phyloP scores from a whole-genome alignment of 2,113 vertebrate genomes.

The Melanocharis versteri region DNA sequence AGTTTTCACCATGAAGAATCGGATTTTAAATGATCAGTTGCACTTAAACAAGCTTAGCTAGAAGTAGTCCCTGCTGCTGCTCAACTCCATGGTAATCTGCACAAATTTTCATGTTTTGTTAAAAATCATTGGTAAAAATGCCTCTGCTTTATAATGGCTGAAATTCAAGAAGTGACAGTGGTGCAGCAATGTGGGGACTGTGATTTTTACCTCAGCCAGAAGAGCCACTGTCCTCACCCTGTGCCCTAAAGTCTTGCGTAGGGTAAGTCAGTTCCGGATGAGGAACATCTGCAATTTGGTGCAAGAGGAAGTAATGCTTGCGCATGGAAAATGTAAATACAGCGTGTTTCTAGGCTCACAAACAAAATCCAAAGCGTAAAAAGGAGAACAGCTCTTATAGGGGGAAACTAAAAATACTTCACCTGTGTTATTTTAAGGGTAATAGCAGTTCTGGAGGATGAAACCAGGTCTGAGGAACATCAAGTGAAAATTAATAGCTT shows the following conservation, averaged over 20 bases:
- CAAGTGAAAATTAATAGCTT: background rate
- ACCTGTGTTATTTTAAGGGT: background rate
- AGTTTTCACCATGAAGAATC: background rate
- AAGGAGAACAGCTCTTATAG: background rate
- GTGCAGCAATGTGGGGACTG: background rate
- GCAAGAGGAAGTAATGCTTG: background rate
- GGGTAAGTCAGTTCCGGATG: background rate
- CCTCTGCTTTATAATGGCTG: background rate
- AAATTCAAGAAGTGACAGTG: background rate
- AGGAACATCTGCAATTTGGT: background rate
- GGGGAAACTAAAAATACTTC: background rate
- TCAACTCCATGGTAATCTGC: background rate
- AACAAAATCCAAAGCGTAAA: background rate
- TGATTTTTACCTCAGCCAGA: background rate
- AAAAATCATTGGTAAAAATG: background rate
- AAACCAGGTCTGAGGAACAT: background rate
- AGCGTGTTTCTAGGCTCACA: background rate
- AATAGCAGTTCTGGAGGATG: background rate
- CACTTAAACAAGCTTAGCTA: background rate
- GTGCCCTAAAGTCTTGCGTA: background rate
- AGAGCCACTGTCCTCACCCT: background rate
- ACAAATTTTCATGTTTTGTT: background rate
- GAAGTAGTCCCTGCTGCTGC: background rate
- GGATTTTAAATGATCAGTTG: background rate
- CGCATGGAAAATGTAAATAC: background rate